Conservation (phyloP, 2,888 invertebrate species). For the Megastigmus dorsalis region DNA sequence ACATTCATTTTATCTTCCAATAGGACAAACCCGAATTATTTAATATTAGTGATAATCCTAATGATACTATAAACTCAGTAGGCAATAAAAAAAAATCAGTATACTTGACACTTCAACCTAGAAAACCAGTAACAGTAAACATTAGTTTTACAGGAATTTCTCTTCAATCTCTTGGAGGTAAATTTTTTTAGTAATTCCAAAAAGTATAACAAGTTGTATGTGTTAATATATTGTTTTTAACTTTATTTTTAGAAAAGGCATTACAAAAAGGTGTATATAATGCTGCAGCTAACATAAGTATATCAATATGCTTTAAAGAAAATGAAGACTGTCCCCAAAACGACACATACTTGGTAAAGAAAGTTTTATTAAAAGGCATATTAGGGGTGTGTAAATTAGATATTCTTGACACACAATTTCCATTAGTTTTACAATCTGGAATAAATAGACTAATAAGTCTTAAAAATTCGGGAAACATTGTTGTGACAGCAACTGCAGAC, state of each 20-base stretch:
- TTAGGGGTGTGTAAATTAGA: slow-evolving; percentile 63
- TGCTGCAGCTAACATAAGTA: slow-evolving; percentile 37
- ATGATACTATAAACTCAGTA: slow-evolving; percentile 53
- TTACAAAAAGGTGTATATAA: slow-evolving; percentile 48
- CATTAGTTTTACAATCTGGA: slow-evolving; percentile 60
- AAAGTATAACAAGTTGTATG: too few species aligned
- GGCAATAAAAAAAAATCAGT: slow-evolving; percentile 52
- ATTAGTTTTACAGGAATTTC: slow-evolving; percentile 62
- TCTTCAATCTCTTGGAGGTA: slow-evolving; percentile 57
- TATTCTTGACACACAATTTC: slow-evolving; percentile 61
- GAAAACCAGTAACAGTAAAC: slow-evolving; percentile 56
- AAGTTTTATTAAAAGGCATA: slow-evolving; percentile 61
- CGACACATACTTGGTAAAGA: slow-evolving; percentile 61
- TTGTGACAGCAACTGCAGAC: slow-evolving; percentile 56
- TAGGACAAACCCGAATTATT: slow-evolving; percentile 62
- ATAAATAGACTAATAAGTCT: slow-evolving; percentile 62
- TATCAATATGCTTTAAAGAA: slow-evolving; percentile 51
- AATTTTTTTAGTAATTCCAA: too few species aligned
- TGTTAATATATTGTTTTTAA: slow-evolving; percentile 9
- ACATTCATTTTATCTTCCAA: background rate
- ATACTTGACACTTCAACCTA: slow-evolving; percentile 55
- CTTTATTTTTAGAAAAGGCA: slow-evolving; percentile 38
- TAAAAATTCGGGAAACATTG: slow-evolving; percentile 63
- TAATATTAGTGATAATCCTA: slow-evolving; percentile 58
- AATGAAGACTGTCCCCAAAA: too few species aligned